Conservation (phyloP, 2,888 invertebrate species). For the Axea sp. region DNA sequence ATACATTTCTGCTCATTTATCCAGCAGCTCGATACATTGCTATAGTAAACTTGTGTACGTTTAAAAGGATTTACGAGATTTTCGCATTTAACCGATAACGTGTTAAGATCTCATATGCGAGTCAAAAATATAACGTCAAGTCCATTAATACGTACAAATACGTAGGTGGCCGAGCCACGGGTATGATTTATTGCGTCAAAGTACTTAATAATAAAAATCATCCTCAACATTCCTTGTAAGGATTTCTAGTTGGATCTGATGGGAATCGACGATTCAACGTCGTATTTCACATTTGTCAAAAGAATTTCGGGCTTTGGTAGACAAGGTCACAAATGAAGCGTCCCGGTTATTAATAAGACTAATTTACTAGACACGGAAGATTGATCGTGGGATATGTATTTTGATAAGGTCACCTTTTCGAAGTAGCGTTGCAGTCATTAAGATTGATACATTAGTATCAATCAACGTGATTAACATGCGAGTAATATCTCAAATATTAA, state of each 20-base stretch:
- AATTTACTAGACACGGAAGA: conserved; percentile 43
- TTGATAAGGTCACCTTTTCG: conserved; percentile 28
- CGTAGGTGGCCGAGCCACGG: conserved; percentile 50
- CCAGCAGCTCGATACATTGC: conserved; percentile 8
- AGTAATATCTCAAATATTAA: conserved; percentile 20
- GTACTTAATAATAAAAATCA: conserved; percentile 50
- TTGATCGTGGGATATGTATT: conserved; percentile 38
- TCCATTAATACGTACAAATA: conserved; percentile 46
- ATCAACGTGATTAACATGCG: conserved; percentile 36
- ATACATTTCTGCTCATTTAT: conserved; percentile 22
- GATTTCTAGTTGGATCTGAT: conserved; percentile 14
- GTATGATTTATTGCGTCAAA: conserved; percentile 53
- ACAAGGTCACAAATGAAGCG: conserved; percentile 13
- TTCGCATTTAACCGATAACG: conserved; percentile 47
- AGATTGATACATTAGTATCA: conserved; percentile 49
- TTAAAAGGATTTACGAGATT: conserved; percentile 53
- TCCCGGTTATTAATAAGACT: conserved; percentile 51
- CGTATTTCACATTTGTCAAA: conserved; percentile 51
- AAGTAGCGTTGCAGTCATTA: conserved; percentile 18
- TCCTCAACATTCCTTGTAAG: conserved; percentile 23
- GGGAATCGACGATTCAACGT: conserved; percentile 48
- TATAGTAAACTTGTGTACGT: neutral
- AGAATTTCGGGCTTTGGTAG: conserved; percentile 36
- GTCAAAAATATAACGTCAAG: conserved; percentile 26
- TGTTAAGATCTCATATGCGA: conserved; percentile 16